Base-by-base conservation (phyloP, 2,113 vertebrate species). In the Channa maculata region DNA sequence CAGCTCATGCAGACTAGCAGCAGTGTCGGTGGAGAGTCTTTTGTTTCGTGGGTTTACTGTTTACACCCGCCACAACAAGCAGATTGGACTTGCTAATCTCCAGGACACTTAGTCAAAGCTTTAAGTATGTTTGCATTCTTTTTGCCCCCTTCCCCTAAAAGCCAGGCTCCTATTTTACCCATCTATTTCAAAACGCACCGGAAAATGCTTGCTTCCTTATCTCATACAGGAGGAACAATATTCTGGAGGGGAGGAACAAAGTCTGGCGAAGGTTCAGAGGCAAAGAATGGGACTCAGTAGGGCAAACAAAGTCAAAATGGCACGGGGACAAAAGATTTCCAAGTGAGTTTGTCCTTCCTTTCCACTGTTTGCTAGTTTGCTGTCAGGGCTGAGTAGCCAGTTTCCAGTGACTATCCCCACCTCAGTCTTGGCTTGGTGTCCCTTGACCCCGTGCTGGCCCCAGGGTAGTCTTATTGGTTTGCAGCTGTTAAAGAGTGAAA, bases 51-150 rank as follows among this genome's bases (percentile, higher is more conserved):
- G 69, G 69, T 88, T 87, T 83, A 71, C 57, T 85, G 75, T 79
- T 71, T 76, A 51, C 79, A 64, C 79, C 59, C 81, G 77, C 65
- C 66, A 80, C 50, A 54, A 80, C 63, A 84, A 86, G 81, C 64
- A 89, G 91, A 91, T 91, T 90, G 90, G 79, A 79, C 85, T 89
- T 88, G 90, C 86, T 63, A 39, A 11, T 46, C 71, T 88, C 91
- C 89, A 92, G 71, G 11, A 12, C 50, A 58, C 82, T 86, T 62
- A 45, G 61, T 69, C 53, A 72, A 41, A 49, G 43, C 48, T 54
- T 55, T 11, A 12, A 52, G 49, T 34, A 24, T 62, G 57, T 49
- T 37, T 55, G 37, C 6, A 4, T 49, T 50, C 37, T 15, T 68
- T 59, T 65, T 39, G 6, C 6, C 39, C 39, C 11, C 8, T 43